Evolutionary conservation across 2,797 vertebrate species (phyloP), one percentile per base, ranked within the genome.

Genomic region (Bovichtus variegatus): DNA sequence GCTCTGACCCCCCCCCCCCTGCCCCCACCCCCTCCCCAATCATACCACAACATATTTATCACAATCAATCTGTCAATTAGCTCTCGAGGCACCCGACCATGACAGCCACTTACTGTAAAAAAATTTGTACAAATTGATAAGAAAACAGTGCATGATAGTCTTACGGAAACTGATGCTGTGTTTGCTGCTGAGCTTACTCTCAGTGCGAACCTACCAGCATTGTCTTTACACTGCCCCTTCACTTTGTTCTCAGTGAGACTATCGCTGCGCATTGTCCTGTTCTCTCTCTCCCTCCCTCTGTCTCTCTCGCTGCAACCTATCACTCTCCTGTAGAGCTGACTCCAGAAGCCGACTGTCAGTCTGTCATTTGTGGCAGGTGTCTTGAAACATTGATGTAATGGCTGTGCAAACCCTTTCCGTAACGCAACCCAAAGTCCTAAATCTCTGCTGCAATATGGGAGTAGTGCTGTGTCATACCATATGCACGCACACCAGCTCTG

Each of bases 61-160:
- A 93, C 89, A 90, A 92, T 92, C 89, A 90, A 82, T 88, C 78
- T 86, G 85, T 90, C 88, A 92, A 92, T 91, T 92, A 91, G 76
- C 60, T 77, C 13, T 1, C 0, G 21, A 72, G 74, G 82, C 80
- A 55, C 41, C 76, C 25, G 62, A 43, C 89, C 84, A 21, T 87
- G 88, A 91, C 91, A 90, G 81, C 76, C 91, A 87, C 91, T 92
- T 88, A 88, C 76, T 80, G 87, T 88, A 90, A 86, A 77, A 93
- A 92, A 93, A 92, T 88, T 59, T 87, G 81, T 87, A 89, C 88
- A 91, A 91, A 93, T 87, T 90, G 88, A 92, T 81, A 87, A 82
- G 82, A 90, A 91, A 93, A 88, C 67, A 78, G 67, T 51, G 77
- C 78, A 83, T 87, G 84, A 88, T 89, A 85, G 73, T 58, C 79